These are phyloP conservation scores for Vespertilio murinus DNA, from an alignment of 2,797 vertebrate species.

Conservation along the genomic window DNA sequence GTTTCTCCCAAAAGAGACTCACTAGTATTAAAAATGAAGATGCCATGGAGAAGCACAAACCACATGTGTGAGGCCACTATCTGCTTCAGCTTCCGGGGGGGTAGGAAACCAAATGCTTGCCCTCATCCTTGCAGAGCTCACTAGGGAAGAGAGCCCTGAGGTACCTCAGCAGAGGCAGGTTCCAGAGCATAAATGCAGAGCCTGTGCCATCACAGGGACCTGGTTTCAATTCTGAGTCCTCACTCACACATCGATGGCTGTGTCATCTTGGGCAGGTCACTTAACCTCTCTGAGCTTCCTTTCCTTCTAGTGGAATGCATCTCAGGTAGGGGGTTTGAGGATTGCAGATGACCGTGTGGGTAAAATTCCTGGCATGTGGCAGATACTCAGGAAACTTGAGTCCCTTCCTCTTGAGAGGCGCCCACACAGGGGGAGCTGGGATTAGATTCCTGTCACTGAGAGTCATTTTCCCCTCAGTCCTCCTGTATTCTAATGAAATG, in stretches of 20 bases:
- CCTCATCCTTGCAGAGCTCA: not conserved
- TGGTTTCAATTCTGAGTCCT: not conserved
- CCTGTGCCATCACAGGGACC: not conserved
- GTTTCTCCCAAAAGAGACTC: not conserved
- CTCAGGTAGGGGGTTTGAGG: not conserved
- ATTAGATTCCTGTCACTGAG: not conserved
- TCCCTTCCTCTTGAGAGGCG: not conserved
- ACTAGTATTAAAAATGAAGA: not conserved
- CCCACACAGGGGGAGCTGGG: not conserved
- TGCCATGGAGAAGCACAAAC: not conserved
- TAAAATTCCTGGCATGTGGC: not conserved
- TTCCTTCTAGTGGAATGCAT: not conserved
- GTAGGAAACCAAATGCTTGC: not conserved
- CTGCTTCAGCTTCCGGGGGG: not conserved
- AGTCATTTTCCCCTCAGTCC: not conserved
- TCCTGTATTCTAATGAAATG: not conserved
- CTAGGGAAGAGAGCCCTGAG: not conserved
- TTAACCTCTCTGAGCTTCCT: not conserved
- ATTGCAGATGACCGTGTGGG: not conserved
- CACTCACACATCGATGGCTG: not conserved
- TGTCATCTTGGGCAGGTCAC: not conserved
- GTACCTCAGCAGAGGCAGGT: not conserved
- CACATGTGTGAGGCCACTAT: rapidly evolving
- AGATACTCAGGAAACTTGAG: not conserved
- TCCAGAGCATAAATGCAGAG: not conserved